Evolutionary conservation across 2,113 vertebrate genomes (phyloP), one percentile per base, ranked within the genome.

Genomic region (Lophochroa leadbeateri): DNA sequence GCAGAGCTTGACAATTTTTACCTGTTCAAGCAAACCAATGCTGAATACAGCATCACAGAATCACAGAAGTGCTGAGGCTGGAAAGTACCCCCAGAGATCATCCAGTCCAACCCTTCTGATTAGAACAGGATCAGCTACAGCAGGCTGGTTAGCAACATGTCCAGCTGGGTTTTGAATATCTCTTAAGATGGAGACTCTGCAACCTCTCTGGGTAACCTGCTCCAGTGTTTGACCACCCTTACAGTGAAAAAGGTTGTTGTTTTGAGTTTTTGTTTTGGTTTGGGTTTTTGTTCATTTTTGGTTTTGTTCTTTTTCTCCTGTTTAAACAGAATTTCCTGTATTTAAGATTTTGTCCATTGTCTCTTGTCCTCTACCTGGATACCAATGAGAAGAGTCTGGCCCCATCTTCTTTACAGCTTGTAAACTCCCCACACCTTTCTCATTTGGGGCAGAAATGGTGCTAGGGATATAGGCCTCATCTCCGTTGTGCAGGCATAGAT

Each of bases 91-190:
- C 9, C 24, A 33, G 33, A 64, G 13, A 35, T 35, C 0, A 0
- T 19, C 28, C 17, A 11, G 14, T 41, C 13, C 24, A 64, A 25
- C 0, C 0, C 0, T 14, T 1, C 23, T 39, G 3, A 13, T 68
- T 19, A 76, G 35, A 46, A 24, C 13, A 37, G 43, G 11, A 35
- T 70, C 69, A 81, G 15, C 24, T 60, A 37, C 18, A 75, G 21
- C 6, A 79, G 3, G 15, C 10, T 88, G 17, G 13, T 60, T 31
- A 75, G 25, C 12, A 20, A 41, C 28, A 1, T 13, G 25, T 37
- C 8, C 25, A 44, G 9, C 8, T 31, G 57, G 5, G 12, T 20
- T 84, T 35, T 75, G 31, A 75, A 28, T 37, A 19, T 67, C 9
- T 70, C 7, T 69, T 43, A 39, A 13, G 13, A 24, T 63, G 44